phyloP scores from a whole-genome alignment of 2,888 invertebrate genomes.

The Meandrusa payeni region DNA sequence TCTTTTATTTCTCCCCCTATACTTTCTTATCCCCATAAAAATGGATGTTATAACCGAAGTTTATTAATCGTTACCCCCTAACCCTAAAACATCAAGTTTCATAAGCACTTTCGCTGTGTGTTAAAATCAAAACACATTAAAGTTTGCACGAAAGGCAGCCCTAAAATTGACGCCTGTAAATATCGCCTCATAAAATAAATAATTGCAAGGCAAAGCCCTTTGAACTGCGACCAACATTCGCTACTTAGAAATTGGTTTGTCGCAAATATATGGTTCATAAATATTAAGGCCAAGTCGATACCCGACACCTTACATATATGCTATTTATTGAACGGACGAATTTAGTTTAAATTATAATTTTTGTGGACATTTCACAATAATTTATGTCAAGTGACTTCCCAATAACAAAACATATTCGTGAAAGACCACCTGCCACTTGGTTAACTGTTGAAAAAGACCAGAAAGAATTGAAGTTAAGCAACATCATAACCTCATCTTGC shows the following conservation, averaged over 20 bases:
- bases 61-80: neutral
- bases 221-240: conserved; percentile 34
- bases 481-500: too few species aligned
- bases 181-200: conserved; percentile 34
- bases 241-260: conserved; percentile 35
- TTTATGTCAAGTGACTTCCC: too few species aligned
- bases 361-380: too few species aligned
- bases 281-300: conserved; percentile 17
- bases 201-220: conserved; percentile 32
- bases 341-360: too few species aligned
- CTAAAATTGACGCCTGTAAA: conserved; percentile 25
- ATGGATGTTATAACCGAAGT: neutral
- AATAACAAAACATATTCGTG: too few species aligned
- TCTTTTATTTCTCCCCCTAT: too few species aligned
- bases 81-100: conserved; percentile 1
- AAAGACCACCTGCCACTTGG: too few species aligned
- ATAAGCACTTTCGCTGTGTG: conserved; percentile 4
- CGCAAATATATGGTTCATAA: conserved; percentile 26
- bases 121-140: conserved; percentile 14
- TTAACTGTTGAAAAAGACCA: too few species aligned
- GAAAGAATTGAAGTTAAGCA: too few species aligned
- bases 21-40: too few species aligned
- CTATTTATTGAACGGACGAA: too few species aligned
- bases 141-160: conserved; percentile 9
- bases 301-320: too few species aligned